A percentile compares a stretch with the other conserved stretches of the same genome.
These are phyloP conservation scores for Conistra vaccinii DNA, from an alignment of 2,888 invertebrate species.

Conservation along the genomic window DNA sequence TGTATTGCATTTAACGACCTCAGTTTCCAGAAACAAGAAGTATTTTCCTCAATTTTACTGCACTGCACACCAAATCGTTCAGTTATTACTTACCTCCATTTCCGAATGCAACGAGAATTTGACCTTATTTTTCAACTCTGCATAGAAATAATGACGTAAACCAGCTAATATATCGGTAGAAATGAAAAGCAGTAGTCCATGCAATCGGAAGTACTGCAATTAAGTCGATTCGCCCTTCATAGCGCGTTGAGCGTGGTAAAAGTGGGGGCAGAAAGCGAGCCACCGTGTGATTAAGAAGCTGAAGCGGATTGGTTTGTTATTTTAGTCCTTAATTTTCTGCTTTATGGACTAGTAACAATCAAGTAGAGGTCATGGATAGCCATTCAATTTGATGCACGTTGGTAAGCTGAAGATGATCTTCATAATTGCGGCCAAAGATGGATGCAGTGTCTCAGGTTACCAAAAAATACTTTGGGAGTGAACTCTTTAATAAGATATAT, in stretches of 20 bases:
- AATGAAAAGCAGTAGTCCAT: conserved; percentile 67
- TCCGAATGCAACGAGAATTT: conserved; percentile 14
- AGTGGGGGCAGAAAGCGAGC: conserved; percentile 61
- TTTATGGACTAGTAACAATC: too few relatives aligned
- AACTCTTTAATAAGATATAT: neutral
- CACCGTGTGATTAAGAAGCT: conserved; percentile 23
- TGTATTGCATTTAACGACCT: conserved; percentile 2
- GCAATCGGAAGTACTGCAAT: conserved; percentile 78
- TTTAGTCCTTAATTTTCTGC: neutral
- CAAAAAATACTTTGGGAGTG: neutral
- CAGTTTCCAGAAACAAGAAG: conserved; percentile 9
- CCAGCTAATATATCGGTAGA: conserved; percentile 60
- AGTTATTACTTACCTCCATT: conserved; percentile 9
- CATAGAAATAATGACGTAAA: conserved; percentile 48
- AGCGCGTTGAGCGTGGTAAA: conserved; percentile 73
- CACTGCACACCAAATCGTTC: conserved; percentile 20
- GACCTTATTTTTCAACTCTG: conserved; percentile 40
- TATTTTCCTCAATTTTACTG: neutral
- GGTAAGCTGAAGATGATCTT: too few relatives aligned
- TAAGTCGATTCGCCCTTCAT: conserved; percentile 78
- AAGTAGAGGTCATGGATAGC: neutral
- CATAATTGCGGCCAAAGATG: neutral
- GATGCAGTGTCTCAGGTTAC: neutral
- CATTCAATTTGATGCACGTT: neutral
- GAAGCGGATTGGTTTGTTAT: conserved; percentile 35